phyloP scores from a whole-genome alignment of 2,888 invertebrate species.

The Microplitis manilae region DNA sequence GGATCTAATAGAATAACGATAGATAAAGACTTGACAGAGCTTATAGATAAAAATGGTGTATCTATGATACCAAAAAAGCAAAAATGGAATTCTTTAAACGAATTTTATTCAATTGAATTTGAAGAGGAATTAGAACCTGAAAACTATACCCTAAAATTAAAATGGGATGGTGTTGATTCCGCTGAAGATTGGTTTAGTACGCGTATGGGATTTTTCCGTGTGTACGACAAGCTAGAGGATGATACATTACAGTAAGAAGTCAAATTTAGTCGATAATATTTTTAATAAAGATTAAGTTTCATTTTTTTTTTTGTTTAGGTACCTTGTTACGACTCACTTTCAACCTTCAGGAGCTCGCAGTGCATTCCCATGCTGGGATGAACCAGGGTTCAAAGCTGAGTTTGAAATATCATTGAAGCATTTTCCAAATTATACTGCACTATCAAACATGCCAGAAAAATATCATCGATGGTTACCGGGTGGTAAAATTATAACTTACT shows the following conservation, averaged over 20 bases:
- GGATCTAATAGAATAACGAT: constrained; percentile 39
- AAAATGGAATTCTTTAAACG: constrained; percentile 29
- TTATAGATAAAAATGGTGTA: constrained; percentile 39
- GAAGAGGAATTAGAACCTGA: constrained; percentile 55
- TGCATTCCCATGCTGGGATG: constrained; percentile 85
- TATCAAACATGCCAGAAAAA: constrained; percentile 64
- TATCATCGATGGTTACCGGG: constrained; percentile 23
- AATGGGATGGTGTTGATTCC: constrained; percentile 60
- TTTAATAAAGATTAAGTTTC: not conserved
- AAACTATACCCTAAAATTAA: constrained; percentile 75
- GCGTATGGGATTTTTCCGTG: not conserved
- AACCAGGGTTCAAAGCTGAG: constrained; percentile 79
- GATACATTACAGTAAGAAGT: not conserved
- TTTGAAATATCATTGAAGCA: constrained; percentile 78
- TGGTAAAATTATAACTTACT: constrained; percentile 46
- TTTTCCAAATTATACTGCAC: constrained; percentile 67
- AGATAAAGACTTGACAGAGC: constrained; percentile 36
- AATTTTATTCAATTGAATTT: constrained; percentile 43
- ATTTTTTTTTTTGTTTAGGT: constrained; percentile 67
- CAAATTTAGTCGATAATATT: not conserved
- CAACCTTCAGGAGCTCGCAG: constrained; percentile 79
- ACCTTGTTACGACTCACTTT: constrained; percentile 79
- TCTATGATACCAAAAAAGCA: constrained; percentile 36
- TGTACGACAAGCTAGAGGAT: not conserved
- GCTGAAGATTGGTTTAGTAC: constrained; percentile 15